Base-by-base conservation (phyloP, 2,113 vertebrate genomes). In the Sterrhoptilus dennistouni region DNA sequence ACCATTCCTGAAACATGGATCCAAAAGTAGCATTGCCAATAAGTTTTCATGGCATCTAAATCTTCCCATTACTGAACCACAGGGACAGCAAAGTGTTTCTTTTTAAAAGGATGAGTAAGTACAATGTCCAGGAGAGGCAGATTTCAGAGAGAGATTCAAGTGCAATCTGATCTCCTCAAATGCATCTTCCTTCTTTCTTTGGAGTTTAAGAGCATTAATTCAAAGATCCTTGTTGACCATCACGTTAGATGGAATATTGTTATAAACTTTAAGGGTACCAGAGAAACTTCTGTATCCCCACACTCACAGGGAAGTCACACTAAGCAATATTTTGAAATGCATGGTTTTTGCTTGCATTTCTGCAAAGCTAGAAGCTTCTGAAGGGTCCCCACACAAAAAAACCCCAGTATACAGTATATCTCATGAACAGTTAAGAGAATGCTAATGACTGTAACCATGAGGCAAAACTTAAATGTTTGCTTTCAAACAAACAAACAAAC, bases 351-450 rank as follows among this genome's bases (percentile, higher is more conserved):
- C 38, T 28, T 29, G 19, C 24, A 42, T 38, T 91, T 80, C 36
- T 77, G n/a, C 38, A 56, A 75, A 83, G n/a, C 29, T 44, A 57
- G 40, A 50, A 68, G 14, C 13, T 52, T 64, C 57, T 45, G 52
- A 61, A 47, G 18, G 28, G 21, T 8, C 21, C 12, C 17, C 21
- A 29, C 5, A 1, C 20, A 56, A 78, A 91, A 64, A 8, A 5
- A 0, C 12, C 16, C 24, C 47, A 76, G 28, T 9, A 50, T 27
- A 27, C 0, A 56, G 15, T 12, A 33, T 16, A 38, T 4, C 29
- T 78, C 70, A 64, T 8, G 10, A 78, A 56, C 23, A 59, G n/a
- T 14, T 38, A 64, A 72, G 23, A 45, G 61, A 78, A 78, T 5
- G 11, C 12, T 52, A 70, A 66, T 8, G 8, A 70, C 45, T 1